These are phyloP conservation scores for Hippocampus abdominalis DNA, from an alignment of 2,113 vertebrate genomes.

Conservation along the genomic window DNA sequence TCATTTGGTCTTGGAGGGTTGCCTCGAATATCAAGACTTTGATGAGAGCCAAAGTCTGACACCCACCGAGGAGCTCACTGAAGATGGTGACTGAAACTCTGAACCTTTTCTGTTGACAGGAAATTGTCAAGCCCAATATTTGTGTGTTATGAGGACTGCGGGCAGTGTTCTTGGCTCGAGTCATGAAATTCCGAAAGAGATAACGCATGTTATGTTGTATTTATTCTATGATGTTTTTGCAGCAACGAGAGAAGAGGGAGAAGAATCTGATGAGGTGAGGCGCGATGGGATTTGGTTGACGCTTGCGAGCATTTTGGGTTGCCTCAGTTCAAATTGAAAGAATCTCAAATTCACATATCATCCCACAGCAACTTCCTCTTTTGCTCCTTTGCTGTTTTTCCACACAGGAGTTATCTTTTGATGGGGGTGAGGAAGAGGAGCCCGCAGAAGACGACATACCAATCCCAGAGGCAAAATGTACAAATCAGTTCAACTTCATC, in stretches of 20 bases:
- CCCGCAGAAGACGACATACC: conserved; percentile 51
- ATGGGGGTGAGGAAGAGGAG: conserved; percentile 54
- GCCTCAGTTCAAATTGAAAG: not conserved
- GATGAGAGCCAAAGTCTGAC: conserved; percentile 83
- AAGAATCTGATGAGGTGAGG: conserved; percentile 33
- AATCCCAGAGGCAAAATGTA: conserved; percentile 70
- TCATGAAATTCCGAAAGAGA: not conserved
- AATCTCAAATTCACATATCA: not conserved
- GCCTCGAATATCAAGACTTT: conserved; percentile 82
- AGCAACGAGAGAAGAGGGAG: conserved; percentile 17
- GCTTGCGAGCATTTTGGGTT: not conserved
- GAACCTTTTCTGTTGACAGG: not conserved
- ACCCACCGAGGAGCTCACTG: conserved; percentile 44
- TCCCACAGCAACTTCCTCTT: not conserved
- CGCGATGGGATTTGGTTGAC: not conserved
- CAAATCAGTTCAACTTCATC: conserved; percentile 90
- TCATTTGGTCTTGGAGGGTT: conserved; percentile 82
- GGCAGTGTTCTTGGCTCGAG: conserved; percentile 18
- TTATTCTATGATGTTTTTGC: conserved; percentile 13
- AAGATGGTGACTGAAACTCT: conserved; percentile 58
- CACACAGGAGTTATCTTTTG: conserved; percentile 39
- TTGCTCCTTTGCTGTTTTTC: conserved; percentile 6
- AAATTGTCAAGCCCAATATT: not conserved
- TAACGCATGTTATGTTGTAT: not conserved
- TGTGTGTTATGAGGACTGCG: not conserved